Conservation (phyloP, 92 coral and sea anemone species). For the Epizoanthus illoricatus region DNA sequence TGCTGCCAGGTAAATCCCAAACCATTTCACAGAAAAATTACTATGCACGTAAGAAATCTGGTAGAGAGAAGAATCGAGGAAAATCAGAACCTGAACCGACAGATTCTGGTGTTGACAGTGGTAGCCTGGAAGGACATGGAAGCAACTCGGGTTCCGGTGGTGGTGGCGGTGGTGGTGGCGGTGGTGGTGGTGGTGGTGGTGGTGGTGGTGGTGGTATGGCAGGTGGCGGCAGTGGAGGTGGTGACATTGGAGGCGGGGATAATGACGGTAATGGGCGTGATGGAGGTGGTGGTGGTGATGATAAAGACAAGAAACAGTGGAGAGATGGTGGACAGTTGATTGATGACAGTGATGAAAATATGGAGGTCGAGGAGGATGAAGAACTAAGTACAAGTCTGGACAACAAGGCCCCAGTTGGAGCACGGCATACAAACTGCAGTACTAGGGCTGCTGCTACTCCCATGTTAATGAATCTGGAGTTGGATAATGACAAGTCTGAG, state of each 20-base stretch:
- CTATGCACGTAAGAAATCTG: background rate
- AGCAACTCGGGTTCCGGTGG: background rate
- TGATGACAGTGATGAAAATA: conserved; percentile 40
- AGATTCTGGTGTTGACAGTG: conserved; percentile 49
- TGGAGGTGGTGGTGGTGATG: conserved; percentile 42
- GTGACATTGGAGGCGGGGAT: conserved; percentile 14
- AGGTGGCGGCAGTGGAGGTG: conserved; percentile 42
- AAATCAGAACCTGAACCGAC: background rate
- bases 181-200: background rate
- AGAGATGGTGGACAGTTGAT: conserved; percentile 23
- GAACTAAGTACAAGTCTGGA: background rate
- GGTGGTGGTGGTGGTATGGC: conserved; percentile 7
- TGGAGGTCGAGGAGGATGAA: conserved; percentile 54
- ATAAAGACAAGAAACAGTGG: background rate
- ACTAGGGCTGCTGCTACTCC: background rate
- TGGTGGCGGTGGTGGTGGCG: conserved; percentile 12
- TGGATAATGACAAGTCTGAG: background rate
- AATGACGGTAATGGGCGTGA: conserved; percentile 33
- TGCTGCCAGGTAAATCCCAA: background rate
- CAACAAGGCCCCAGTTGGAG: background rate
- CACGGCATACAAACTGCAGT: background rate
- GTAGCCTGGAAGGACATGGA: conserved; percentile 15
- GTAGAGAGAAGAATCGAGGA: background rate
- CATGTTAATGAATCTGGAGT: background rate
- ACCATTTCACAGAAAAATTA: background rate